Percentiles rank a stretch among this genome's conserved stretches.
These are phyloP conservation scores for Criorhina ranunculi DNA, from an alignment of 2,888 invertebrate species.

Conservation along the genomic window DNA sequence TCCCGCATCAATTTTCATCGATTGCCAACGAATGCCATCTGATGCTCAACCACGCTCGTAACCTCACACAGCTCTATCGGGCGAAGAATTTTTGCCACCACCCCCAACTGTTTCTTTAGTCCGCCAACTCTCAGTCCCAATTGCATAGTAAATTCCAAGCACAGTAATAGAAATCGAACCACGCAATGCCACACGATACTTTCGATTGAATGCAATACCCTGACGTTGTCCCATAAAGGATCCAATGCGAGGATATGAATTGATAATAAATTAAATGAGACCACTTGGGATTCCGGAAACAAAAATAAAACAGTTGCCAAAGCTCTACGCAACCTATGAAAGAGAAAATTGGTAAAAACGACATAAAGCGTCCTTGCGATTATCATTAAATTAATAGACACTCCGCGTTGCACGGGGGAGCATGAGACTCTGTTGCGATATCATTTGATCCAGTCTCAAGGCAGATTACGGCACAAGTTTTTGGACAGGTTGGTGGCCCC, in stretches of 20 bases:
- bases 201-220: slow-evolving; percentile 67
- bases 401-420: slow-evolving; percentile 21
- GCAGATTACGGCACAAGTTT: slow-evolving; percentile 12
- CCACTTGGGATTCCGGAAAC: slow-evolving; percentile 72
- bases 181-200: slow-evolving; percentile 65
- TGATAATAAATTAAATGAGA: slow-evolving; percentile 78
- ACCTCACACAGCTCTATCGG: slow-evolving; percentile 46
- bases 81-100: slow-evolving; percentile 25
- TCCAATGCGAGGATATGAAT: slow-evolving; percentile 74
- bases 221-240: slow-evolving; percentile 50
- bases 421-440: slow-evolving; percentile 26
- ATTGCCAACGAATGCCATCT: slow-evolving; percentile 68
- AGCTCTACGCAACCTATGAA: slow-evolving; percentile 10
- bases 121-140: slow-evolving; percentile 44
- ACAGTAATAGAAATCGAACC: slow-evolving; percentile 60
- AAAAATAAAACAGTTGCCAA: slow-evolving; percentile 40
- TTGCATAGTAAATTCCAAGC: slow-evolving; percentile 59
- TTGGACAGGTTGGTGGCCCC: slow-evolving; percentile 2
- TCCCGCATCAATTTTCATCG: slow-evolving; percentile 66
- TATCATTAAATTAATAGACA: slow-evolving; percentile 68
- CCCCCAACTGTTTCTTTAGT: not conserved
- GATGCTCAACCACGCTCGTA: slow-evolving; percentile 61
- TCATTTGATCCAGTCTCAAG: slow-evolving; percentile 38
- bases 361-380: slow-evolving; percentile 62
- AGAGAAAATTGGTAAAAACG: slow-evolving; percentile 37